Percentiles rank a stretch among this genome's conserved stretches.
Evolutionary conservation across 2,888 invertebrate genomes (phyloP).

Genomic region (Melipona beecheii): DNA sequence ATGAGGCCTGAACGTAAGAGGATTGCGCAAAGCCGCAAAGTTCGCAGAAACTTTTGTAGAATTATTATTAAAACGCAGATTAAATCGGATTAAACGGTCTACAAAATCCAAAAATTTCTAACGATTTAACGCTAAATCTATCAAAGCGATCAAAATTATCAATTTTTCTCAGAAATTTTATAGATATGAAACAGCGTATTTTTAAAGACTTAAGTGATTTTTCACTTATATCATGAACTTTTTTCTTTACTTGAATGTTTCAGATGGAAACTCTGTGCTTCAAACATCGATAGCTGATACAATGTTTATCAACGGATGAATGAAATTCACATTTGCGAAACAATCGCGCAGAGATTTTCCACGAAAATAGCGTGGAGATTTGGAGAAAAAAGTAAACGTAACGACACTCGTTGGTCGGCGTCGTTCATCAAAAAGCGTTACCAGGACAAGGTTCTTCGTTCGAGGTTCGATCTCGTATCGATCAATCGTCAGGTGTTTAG

Average conservation of each 20-base stretch:
- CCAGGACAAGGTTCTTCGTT: slow-evolving; percentile 46
- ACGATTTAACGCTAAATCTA: background rate
- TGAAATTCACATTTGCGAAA: background rate
- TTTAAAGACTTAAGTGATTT: too few species aligned
- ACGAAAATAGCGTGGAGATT: background rate
- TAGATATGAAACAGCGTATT: too few species aligned
- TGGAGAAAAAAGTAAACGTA: slow-evolving; percentile 11
- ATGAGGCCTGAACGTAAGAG: background rate
- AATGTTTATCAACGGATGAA: background rate
- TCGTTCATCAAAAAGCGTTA: slow-evolving; percentile 54
- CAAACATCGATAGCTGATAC: too few species aligned
- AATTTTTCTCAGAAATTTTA: too few species aligned
- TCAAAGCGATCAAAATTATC: too few species aligned
- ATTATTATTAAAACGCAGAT: background rate
- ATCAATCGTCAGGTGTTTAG: slow-evolving; percentile 53
- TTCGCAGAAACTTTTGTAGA: background rate
- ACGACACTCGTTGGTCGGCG: slow-evolving; percentile 41
- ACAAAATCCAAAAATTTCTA: background rate
- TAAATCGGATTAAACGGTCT: background rate
- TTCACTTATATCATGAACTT: too few species aligned
- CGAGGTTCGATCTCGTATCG: slow-evolving; percentile 43
- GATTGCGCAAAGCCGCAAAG: background rate
- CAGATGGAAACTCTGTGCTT: too few species aligned
- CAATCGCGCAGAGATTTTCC: background rate
- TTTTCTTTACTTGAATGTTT: too few species aligned